phyloP scores from a whole-genome alignment of 2,113 vertebrate genomes.

The Mirounga angustirostris region DNA sequence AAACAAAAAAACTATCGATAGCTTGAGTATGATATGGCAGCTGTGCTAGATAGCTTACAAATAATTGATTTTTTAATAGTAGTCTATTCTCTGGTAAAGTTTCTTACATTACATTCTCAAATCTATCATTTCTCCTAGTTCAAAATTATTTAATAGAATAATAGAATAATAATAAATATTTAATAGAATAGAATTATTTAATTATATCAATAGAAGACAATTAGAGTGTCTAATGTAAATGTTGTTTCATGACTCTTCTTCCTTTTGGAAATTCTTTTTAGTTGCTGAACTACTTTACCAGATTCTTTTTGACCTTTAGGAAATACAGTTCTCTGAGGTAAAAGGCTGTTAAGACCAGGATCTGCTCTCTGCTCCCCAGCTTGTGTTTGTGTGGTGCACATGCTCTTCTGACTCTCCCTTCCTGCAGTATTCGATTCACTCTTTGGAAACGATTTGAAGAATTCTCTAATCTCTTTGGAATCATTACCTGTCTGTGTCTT shows the following conservation, averaged over 20 bases:
- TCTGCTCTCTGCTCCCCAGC: background rate
- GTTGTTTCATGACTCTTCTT: background rate
- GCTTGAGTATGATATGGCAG: background rate
- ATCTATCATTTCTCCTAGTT: background rate
- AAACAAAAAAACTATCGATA: background rate
- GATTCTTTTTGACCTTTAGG: background rate
- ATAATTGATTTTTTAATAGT: background rate
- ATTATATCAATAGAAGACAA: background rate
- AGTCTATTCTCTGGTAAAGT: background rate
- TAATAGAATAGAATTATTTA: background rate
- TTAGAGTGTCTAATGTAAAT: background rate
- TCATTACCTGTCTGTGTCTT: background rate
- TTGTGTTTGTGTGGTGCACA: background rate
- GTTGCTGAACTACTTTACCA: background rate
- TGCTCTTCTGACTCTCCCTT: background rate
- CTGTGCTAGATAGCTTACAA: background rate
- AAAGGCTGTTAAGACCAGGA: background rate
- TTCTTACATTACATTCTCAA: conserved; percentile 49
- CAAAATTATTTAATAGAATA: background rate
- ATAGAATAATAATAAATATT: background rate
- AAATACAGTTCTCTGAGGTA: background rate
- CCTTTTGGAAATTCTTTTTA: background rate
- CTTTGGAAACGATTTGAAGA: background rate
- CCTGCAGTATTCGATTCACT: background rate
- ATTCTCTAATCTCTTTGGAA: background rate